These are phyloP conservation scores for Podotricha telesiphe DNA, from an alignment of 2,888 invertebrate species.

Conservation along the genomic window DNA sequence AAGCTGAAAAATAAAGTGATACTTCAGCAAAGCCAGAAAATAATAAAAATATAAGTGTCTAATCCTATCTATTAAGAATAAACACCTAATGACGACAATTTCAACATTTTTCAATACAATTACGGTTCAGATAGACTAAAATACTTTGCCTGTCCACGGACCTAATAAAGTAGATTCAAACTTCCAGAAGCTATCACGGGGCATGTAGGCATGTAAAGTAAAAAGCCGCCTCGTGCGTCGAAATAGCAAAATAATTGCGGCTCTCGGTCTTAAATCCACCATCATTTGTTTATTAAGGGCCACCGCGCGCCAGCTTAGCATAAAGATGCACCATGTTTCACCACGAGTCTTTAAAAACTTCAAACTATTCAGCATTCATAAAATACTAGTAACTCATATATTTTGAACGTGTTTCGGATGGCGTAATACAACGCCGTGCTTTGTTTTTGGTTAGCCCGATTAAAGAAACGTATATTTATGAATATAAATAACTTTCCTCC, in stretches of 20 bases:
- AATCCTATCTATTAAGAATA: background rate
- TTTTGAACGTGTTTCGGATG: no score
- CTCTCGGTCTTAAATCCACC: slow-evolving; percentile 69
- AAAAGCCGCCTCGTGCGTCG: slow-evolving; percentile 66
- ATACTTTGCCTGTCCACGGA: slow-evolving; percentile 27
- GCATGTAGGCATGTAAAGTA: slow-evolving; percentile 59
- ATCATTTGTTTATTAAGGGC: slow-evolving; percentile 79
- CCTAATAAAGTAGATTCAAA: slow-evolving; percentile 34
- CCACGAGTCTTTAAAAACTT: slow-evolving; percentile 11
- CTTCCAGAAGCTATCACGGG: slow-evolving; percentile 41
- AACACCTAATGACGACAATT: background rate
- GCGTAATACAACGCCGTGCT: no score
- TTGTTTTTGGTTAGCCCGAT: no score
- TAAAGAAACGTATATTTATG: no score
- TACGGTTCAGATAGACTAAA: slow-evolving; percentile 25
- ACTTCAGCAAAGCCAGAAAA: no score
- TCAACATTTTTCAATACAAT: slow-evolving; percentile 23
- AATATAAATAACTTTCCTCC: no score
- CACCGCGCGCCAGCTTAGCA: slow-evolving; percentile 71
- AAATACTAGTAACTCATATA: background rate
- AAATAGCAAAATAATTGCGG: slow-evolving; percentile 78
- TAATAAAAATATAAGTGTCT: no score
- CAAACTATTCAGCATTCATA: slow-evolving; percentile 22
- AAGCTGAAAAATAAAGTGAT: no score
- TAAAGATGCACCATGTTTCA: slow-evolving; percentile 57